phyloP scores from a whole-genome alignment of 2,113 vertebrate species.

The Podarcis raffonei region DNA sequence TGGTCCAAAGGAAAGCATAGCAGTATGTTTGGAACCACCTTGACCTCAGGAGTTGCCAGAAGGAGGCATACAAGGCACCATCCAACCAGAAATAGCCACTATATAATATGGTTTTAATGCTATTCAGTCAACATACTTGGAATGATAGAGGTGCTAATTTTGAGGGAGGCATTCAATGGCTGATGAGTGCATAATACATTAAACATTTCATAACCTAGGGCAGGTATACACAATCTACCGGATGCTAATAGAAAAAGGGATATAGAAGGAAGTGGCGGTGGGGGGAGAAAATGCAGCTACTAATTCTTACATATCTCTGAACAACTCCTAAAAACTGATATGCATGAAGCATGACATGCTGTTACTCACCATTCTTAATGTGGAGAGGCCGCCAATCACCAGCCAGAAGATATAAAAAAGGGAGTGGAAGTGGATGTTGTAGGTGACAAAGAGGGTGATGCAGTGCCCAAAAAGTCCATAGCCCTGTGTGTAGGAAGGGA shows the following conservation, averaged over 20 bases:
- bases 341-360: neutral
- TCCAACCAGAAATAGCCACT: too few relatives aligned
- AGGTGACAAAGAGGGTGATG: conserved; percentile 91
- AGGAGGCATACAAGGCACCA: too few relatives aligned
- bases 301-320: neutral
- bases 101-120: neutral
- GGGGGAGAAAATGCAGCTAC: neutral
- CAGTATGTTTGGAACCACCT: too few relatives aligned
- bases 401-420: conserved; percentile 97
- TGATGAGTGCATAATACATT: neutral
- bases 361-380: conserved; percentile 90
- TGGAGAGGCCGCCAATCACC: conserved; percentile 90
- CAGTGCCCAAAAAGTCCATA: conserved; percentile 97
- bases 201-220: too few relatives aligned
- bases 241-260: neutral
- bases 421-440: conserved; percentile 96
- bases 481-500: conserved; percentile 78
- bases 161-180: neutral
- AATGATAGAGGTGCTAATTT: neutral
- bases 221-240: neutral
- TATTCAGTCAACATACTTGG: neutral
- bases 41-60: too few relatives aligned
- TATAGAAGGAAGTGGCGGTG: too few relatives aligned
- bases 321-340: neutral
- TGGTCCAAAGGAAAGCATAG: too few relatives aligned